Percentiles rank a stretch among this genome's conserved stretches.
phyloP scores from a whole-genome alignment of 2,113 vertebrate genomes.

The Holacanthus passer region DNA sequence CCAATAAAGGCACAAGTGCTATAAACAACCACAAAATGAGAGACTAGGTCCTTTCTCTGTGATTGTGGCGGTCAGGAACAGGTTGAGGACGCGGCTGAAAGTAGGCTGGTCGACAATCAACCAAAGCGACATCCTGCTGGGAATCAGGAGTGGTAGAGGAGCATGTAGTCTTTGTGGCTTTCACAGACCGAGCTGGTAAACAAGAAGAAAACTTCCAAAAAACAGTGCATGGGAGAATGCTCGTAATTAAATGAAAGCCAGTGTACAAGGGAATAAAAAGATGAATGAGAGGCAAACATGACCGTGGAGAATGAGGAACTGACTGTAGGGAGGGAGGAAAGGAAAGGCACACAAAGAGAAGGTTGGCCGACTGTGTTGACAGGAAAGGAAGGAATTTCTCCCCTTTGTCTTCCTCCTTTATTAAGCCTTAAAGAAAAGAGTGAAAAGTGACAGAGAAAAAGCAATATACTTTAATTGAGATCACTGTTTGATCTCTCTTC shows the following conservation, averaged over 20 bases:
- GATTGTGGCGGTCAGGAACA: conserved; percentile 56
- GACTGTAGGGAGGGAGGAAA: conserved; percentile 37
- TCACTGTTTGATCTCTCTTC: background rate
- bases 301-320: conserved; percentile 33
- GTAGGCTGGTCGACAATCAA: conserved; percentile 55
- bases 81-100: conserved; percentile 62
- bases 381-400: conserved; percentile 58
- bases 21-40: conserved; percentile 72
- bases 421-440: conserved; percentile 40
- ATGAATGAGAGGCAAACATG: conserved; percentile 43
- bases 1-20: conserved; percentile 58
- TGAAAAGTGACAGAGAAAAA: conserved; percentile 27
- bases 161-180: conserved; percentile 45
- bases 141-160: conserved; percentile 29
- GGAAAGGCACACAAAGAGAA: conserved; percentile 56
- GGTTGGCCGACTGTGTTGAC: conserved; percentile 58
- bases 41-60: conserved; percentile 46
- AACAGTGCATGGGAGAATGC: conserved; percentile 15
- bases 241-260: conserved; percentile 50
- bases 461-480: conserved; percentile 1
- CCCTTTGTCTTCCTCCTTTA: conserved; percentile 40
- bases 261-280: conserved; percentile 41
- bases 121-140: conserved; percentile 58
- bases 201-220: conserved; percentile 39
- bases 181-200: conserved; percentile 36